These are phyloP conservation scores for Apostichopus parvimensis DNA, from an alignment of 35 echinoderm and acorn worm species.

Conservation along the genomic window DNA sequence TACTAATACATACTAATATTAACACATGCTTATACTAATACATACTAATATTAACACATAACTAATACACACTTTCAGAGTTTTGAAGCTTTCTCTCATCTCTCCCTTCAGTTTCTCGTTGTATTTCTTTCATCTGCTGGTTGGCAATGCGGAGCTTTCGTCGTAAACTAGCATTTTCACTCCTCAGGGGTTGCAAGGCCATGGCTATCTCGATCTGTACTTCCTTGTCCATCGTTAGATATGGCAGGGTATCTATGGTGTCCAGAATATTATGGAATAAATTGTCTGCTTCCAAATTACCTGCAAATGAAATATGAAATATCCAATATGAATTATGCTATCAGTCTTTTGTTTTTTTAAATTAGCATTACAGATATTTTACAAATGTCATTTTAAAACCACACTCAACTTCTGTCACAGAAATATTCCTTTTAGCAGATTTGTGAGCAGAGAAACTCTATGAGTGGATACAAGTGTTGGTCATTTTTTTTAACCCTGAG, in stretches of 20 bases:
- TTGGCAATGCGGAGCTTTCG: constrained; percentile 82
- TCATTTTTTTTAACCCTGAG: too few relatives aligned
- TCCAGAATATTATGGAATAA: constrained; percentile 74
- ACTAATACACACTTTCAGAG: constrained; percentile 45
- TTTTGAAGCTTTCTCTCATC: neutral
- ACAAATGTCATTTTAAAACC: too few relatives aligned
- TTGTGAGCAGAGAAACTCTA: too few relatives aligned
- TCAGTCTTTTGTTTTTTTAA: too few relatives aligned
- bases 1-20: too few relatives aligned
- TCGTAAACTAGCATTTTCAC: constrained; percentile 87
- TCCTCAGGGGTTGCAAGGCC: constrained; percentile 84
- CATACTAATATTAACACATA: too few relatives aligned
- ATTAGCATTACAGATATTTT: too few relatives aligned
- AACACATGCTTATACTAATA: too few relatives aligned
- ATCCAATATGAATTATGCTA: too few relatives aligned
- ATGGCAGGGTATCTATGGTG: constrained; percentile 73
- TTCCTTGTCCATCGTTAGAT: constrained; percentile 55
- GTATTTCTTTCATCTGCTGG: constrained; percentile 67
- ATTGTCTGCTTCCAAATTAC: constrained; percentile 61
- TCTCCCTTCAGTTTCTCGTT: constrained; percentile 42
- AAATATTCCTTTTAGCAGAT: too few relatives aligned
- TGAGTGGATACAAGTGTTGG: too few relatives aligned
- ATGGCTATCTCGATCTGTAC: constrained; percentile 79
- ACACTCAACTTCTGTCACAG: too few relatives aligned
- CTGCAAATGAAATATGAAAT: constrained; percentile 44